phyloP scores from a whole-genome alignment of 92 coral and sea anemone genomes.

The Anthopleura xanthogrammica region DNA sequence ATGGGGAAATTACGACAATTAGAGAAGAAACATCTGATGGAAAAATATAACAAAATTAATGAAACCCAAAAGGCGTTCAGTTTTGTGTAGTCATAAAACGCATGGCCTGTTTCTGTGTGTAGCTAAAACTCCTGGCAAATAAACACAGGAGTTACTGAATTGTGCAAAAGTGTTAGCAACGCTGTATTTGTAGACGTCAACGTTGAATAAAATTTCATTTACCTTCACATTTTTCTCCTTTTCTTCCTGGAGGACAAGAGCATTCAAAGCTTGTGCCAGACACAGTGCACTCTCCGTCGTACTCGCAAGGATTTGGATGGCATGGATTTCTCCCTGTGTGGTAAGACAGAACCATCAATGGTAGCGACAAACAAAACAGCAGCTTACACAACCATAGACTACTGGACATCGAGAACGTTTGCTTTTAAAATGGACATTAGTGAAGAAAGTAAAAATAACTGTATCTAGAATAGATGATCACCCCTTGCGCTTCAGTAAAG shows the following conservation, averaged over 20 bases:
- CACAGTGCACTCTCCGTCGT: constrained; percentile 86
- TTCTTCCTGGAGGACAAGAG: constrained; percentile 85
- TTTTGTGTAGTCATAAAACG: not conserved
- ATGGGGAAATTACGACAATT: not conserved
- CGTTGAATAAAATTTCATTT: not conserved
- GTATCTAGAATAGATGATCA: not conserved
- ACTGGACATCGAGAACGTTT: constrained; percentile 8
- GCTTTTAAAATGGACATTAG: constrained; percentile 5
- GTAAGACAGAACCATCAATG: constrained; percentile 1
- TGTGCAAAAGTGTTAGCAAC: not conserved
- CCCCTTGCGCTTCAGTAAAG: not conserved
- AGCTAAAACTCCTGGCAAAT: not conserved
- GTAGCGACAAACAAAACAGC: not conserved
- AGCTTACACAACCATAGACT: constrained; percentile 23
- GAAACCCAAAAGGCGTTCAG: not conserved
- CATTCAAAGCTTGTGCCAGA: constrained; percentile 86
- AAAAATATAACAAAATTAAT: not conserved
- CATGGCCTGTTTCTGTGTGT: not conserved
- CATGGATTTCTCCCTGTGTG: constrained; percentile 79
- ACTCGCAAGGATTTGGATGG: constrained; percentile 85
- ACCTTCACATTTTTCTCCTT: constrained; percentile 95
- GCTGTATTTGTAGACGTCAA: not conserved
- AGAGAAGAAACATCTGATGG: not conserved
- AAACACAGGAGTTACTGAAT: not conserved
- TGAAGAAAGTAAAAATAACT: not conserved